Base-by-base conservation (phyloP, 2,888 invertebrate species). In the Alentia gelatinosa region DNA sequence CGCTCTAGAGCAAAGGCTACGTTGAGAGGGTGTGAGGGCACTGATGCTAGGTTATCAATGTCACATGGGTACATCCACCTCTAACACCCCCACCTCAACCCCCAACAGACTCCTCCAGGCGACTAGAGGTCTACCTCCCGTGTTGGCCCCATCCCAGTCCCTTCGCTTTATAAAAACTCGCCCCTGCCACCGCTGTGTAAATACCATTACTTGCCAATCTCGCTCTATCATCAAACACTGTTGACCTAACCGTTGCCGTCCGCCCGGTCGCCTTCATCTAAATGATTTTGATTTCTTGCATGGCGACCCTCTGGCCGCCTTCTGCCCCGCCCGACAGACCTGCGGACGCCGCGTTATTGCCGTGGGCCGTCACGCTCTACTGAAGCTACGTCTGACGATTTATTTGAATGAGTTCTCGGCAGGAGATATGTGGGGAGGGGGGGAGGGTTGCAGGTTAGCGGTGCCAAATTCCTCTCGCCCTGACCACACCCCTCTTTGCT, bases 281-380 rank as follows among this genome's bases (percentile, higher is more conserved):
- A 42, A 42, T 86, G 86, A 86, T 86, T 86, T 86, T 86, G 86
- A 86, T 86, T 86, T 86, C 86, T 86, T 86, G 86, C 86, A 86
- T 86, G 86, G 86, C 50, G 86, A 86, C 86, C 86, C 86, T n/a
- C 26, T 1, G n/a, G n/a, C 47, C 50, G 79, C 37, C 79, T 5
- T n/a, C 23, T 63, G 35, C 39, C 23, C 1, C n/a, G 79, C 79
- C 37, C 37, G 15, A 35, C 79, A 35, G 37, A 39, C 37, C 37
- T 5, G 37, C 79, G 19, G 37, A 39, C 35, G 39, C 37, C 39
- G 23, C 19, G n/a, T 79, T 79, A 79, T 19, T 5, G 39, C 79
- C 35, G 19, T 39, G 39, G 15, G 39, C 3, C 30, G 79, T 37
- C 35, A 79, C 39, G 79, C 79, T 19, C 37, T 39, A 79, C 79